Base-by-base conservation (phyloP, 2,113 vertebrate genomes). In the Calidris pugnax region DNA sequence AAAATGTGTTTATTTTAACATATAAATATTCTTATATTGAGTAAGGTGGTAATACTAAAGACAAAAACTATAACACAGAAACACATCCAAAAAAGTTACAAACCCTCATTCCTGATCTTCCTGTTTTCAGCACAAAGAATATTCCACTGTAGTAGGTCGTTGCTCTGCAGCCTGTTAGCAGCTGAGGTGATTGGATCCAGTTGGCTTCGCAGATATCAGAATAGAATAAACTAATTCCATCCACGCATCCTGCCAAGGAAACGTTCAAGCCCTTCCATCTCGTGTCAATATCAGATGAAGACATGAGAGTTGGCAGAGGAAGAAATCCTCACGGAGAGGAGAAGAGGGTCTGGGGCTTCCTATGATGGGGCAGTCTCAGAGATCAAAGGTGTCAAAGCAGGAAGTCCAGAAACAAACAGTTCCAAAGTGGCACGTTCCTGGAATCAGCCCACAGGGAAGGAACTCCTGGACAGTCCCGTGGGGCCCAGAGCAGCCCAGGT, bases 1-100 rank as follows among this genome's bases (percentile, higher is more conserved):
- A 84, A 85, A 89, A 30, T 0, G 17, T 85, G 33, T 95, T 97
- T 97, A 96, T 95, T 97, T 90, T 77, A 89, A 83, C 55, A 95
- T 47, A 72, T 13, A 90, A 95, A 80, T 53, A 85, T 35, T 79
- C 64, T 64, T 73, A 68, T 23, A 76, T 86, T 73, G 86, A 57
- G 30, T 66, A 55, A 32, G 74, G 53, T 69, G 69, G 35, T 63
- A 71, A 83, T 50, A 77, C 18, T 85, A 82, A 87, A 68, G 84
- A 88, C 64, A 80, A 94, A 95, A 96, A 62, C 5, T 39, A 23
- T 51, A 96, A 87, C 39, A 68, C 1, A 90, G 85, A 87, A 92
- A 89, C 23, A 74, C 32, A 73, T 85, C 56, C 72, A 72, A 82
- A 63, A 53, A 81, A 43, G 87, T 89, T 89, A 95, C 83, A 93